These are phyloP conservation scores for Neoitamus cyanurus DNA, from an alignment of 2,888 invertebrate species.

Conservation along the genomic window DNA sequence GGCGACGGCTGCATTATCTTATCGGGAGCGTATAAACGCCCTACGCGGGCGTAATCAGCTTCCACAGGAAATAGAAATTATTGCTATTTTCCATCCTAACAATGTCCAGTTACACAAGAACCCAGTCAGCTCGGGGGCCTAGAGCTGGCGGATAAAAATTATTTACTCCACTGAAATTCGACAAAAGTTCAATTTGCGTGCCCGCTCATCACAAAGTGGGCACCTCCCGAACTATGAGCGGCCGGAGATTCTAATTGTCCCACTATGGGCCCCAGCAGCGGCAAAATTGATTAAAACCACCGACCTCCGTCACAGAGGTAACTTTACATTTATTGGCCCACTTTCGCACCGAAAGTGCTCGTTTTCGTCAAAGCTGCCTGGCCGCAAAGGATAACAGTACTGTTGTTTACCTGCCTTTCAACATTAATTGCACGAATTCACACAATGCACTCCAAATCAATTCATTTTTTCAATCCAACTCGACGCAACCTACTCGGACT, in stretches of 20 bases:
- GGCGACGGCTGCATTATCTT: not conserved
- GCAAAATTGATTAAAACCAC: slow-evolving; percentile 38
- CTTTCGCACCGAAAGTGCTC: not conserved
- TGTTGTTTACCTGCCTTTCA: slow-evolving; percentile 14
- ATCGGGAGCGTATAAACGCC: slow-evolving; percentile 12
- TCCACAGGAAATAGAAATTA: slow-evolving; percentile 19
- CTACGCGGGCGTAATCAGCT: not conserved
- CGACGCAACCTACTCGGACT: not conserved
- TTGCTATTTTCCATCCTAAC: not conserved
- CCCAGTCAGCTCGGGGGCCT: not conserved
- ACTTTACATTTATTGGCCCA: not conserved
- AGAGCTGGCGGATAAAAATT: not conserved
- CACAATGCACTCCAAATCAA: not conserved
- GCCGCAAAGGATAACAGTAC: not conserved
- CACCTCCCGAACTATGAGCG: not conserved
- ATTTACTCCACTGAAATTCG: not conserved
- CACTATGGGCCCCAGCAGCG: not conserved
- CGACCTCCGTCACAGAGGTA: not conserved
- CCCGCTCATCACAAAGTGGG: not conserved
- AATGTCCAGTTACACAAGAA: not conserved
- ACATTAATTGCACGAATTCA: slow-evolving; percentile 18
- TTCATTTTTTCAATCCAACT: slow-evolving; percentile 17
- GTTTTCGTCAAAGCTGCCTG: not conserved
- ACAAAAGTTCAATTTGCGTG: not conserved
- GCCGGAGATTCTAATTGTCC: not conserved